Evolutionary conservation across 1,140 invertebrate genomes (phyloP).

Genomic region (Hormaphis cornu): DNA sequence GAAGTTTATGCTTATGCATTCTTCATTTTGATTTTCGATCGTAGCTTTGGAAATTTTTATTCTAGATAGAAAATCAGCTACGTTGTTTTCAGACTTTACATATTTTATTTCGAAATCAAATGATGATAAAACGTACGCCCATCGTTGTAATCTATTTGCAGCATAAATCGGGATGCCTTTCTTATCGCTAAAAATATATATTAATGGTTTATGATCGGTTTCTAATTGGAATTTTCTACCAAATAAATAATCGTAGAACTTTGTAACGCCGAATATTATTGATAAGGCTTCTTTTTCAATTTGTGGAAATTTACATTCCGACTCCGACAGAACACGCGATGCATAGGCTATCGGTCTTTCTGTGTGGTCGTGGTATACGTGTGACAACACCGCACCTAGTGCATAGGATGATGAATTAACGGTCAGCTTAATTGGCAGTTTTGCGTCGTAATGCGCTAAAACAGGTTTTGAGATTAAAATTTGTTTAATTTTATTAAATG

Average conservation of each 20-base stretch:
- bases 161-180: not conserved
- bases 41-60: not conserved
- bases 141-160: constrained; percentile 11
- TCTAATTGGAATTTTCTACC: constrained; percentile 44
- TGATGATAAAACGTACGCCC: constrained; percentile 8
- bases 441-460: constrained; percentile 35
- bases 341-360: constrained; percentile 29
- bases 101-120: constrained; percentile 33
- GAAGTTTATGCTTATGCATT: not conserved
- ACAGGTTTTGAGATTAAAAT: constrained; percentile 11
- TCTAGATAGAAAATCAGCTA: no score
- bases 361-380: not conserved
- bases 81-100: not conserved
- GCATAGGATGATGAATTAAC: constrained; percentile 35
- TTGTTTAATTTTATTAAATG: constrained; percentile 31
- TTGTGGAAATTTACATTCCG: constrained; percentile 38
- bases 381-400: constrained; percentile 32
- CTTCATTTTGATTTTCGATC: not conserved
- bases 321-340: constrained; percentile 35
- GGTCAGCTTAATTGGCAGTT: constrained; percentile 32
- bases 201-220: constrained; percentile 47
- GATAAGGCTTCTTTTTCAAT: constrained; percentile 47
- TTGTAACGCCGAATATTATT: constrained; percentile 45
- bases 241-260: constrained; percentile 44
- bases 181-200: constrained; percentile 8